Conservation (phyloP, 2,113 vertebrate species). For the Ivindomyrus marchei region DNA sequence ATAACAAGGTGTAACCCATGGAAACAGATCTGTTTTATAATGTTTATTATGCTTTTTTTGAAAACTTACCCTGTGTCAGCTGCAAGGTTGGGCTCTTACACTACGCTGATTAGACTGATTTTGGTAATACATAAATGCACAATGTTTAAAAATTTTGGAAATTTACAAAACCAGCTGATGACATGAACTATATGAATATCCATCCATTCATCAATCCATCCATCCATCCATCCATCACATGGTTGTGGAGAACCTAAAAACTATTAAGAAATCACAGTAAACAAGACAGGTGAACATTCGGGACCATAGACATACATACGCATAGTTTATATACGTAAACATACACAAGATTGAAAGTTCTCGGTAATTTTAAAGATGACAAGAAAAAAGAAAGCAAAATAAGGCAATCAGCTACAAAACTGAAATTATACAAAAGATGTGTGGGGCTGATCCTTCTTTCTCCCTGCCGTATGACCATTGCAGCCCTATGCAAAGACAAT, state of each 20-base stretch:
- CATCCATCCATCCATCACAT: background rate
- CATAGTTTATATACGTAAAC: background rate
- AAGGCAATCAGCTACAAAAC: background rate
- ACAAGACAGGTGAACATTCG: background rate
- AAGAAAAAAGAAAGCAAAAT: background rate
- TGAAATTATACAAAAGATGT: background rate
- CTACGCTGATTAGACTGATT: background rate
- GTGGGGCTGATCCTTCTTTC: no score
- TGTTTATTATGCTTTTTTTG: background rate
- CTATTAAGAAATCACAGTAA: background rate
- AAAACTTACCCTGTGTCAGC: background rate
- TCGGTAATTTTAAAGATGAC: background rate
- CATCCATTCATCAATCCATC: background rate
- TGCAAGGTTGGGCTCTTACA: background rate
- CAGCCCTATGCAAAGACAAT: background rate
- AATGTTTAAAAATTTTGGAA: background rate
- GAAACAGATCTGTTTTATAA: background rate
- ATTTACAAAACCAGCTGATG: no score
- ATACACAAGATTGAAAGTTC: background rate
- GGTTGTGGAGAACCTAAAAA: background rate
- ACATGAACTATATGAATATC: background rate
- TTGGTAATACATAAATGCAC: background rate
- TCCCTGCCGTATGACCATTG: no score
- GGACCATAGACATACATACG: background rate
- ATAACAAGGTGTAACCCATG: background rate